Conservation (phyloP, 2,888 invertebrate genomes). For the Drosophila formosana region DNA sequence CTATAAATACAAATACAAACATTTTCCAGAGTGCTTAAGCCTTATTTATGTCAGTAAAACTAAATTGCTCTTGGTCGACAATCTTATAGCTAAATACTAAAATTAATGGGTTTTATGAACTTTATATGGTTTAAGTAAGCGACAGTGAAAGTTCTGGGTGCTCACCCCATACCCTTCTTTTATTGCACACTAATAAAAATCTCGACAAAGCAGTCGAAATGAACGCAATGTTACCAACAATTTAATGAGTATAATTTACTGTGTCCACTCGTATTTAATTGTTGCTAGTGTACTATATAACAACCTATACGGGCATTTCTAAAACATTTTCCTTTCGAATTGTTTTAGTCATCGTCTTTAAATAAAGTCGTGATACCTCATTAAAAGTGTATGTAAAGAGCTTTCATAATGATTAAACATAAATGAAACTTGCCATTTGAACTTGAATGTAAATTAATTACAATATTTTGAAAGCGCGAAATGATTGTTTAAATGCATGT, state of each 20-base stretch:
- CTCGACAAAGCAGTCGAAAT: conserved; percentile 45
- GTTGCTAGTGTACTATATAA: conserved; percentile 29
- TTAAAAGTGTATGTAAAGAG: conserved; percentile 47
- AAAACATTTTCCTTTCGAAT: neutral
- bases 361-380: conserved; percentile 44
- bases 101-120: conserved; percentile 20
- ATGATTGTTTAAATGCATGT: neutral
- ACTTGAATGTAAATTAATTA: conserved; percentile 37
- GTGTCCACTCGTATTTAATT: conserved; percentile 26
- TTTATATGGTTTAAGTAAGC: conserved; percentile 1
- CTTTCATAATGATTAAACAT: conserved; percentile 22
- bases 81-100: conserved; percentile 19
- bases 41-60: conserved; percentile 45
- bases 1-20: conserved; percentile 27
- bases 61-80: conserved; percentile 36
- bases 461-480: conserved; percentile 31
- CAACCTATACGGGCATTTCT: conserved; percentile 10
- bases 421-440: conserved; percentile 21
- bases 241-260: conserved; percentile 55
- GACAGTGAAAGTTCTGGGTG: conserved; percentile 66
- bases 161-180: conserved; percentile 24
- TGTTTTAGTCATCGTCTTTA: conserved; percentile 33
- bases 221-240: conserved; percentile 45
- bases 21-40: conserved; percentile 26
- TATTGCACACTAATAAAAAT: conserved; percentile 37